Base-by-base conservation (phyloP, 2,888 invertebrate species). In the Rhagonycha lutea region DNA sequence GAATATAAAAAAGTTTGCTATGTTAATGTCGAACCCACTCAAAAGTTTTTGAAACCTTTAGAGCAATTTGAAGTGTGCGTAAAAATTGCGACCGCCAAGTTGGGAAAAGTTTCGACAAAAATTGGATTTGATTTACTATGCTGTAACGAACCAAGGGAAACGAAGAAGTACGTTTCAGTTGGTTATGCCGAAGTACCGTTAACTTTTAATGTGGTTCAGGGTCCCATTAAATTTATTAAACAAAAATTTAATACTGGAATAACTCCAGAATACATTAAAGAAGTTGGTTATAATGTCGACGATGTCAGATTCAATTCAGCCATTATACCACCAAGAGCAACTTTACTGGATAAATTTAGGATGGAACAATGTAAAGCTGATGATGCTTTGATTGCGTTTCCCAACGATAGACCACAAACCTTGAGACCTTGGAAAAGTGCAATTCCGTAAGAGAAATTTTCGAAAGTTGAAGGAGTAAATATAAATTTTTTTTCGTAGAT, bases 1-100 rank as follows among this genome's bases (percentile, higher is more conserved):
- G 82, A 86, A 79, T 90, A 88, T 79, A 83, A 86, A 3, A 88
- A 86, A 83, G 83, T 85, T 1, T 83, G 87, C 3, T 87, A 87
- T n/a, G 87, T 89, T 76, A 84, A 87, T 69, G 88, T 90, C 4
- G 67, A 80, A 8, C 91, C 91, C 0, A 74, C 82, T 28, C 83
- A 80, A 32, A 87, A 88, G 76, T 82, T 78, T n/a, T 82, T 91
- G 70, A 79, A 82, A 24, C 88, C 90, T 0, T 86, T 86, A 73
- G 86, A 87, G 12, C 83, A 81, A 11, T 60, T 81, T 2, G 85
- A 86, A 76, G 79, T 87, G n/a, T 72, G 74, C 12, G 83, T 86
- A 11, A 81, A 79, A 14, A 73, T 86, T 8, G 81, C 75, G 26
- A 79, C 86, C 0, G 76, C 75, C 3, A 81, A 79, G 68, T 78